Base-by-base conservation (phyloP, 2,888 invertebrate genomes). In the Ichneumoninae sp. region DNA sequence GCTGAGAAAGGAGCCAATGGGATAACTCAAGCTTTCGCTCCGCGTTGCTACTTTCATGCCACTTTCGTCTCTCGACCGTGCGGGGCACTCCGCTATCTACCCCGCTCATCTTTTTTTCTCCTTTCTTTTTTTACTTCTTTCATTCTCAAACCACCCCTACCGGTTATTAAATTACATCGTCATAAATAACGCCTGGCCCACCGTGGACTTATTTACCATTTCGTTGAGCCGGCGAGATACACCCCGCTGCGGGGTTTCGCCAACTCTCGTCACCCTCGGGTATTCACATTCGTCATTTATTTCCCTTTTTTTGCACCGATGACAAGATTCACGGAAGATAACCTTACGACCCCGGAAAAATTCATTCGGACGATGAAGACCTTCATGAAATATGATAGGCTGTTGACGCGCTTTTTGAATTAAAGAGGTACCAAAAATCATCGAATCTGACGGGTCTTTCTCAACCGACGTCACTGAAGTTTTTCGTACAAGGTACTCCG, bases 101-200 rank as follows among this genome's bases (percentile, higher is more conserved):
- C 85, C 87, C 86, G 87, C 86, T 86, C 88, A 86, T 92, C 92
- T 91, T 71, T 76, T 82, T 36, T 73, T 33, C 33, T 33, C 7
- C 6, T 33, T 16, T 47, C 6, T 22, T 50, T 30, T 70, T n/a
- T 69, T 47, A 19, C 50, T 52, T 63, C 47, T 47, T 30, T 76
- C 63, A 10, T 65, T 65, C 54, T 54, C 79, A 63, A 70, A 73
- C 63, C 81, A 77, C 82, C 44, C 79, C 85, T 91, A 89, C 89
- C 88, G 90, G 88, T 93, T 93, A 93, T 93, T 93, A 92, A 93
- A 93, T 93, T 93, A 93, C 92, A 90, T 88, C 89, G 89, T 89
- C 92, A 91, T 93, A 93, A 93, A 93, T 93, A 93, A 91, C 89
- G 87, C 88, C 87, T 76, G 83, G 89, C 89, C 89, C 87, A 88